Percentiles rank a stretch among this genome's conserved stretches.
Evolutionary conservation across 2,797 vertebrate species (phyloP).

Genomic region (Gambusia yucatana): DNA sequence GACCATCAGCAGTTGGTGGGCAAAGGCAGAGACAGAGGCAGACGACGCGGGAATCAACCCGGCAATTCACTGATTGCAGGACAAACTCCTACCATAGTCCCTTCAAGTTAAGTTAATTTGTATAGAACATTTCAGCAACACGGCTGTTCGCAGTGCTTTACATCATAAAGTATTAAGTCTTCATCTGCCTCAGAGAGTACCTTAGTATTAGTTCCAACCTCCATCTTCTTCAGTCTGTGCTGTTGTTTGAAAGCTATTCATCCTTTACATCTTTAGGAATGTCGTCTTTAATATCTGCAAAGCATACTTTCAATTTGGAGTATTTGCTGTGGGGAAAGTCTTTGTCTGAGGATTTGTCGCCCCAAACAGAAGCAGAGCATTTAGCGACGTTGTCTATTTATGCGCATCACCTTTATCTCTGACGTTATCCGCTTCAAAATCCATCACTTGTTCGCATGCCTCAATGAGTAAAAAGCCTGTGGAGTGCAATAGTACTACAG

Average conservation of each 20-base stretch:
- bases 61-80: no score
- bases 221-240: background rate
- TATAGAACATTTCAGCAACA: no score
- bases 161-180: background rate
- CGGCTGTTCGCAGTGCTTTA: no score
- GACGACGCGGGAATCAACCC: no score
- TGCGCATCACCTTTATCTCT: background rate
- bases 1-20: no score
- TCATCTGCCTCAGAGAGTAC: background rate
- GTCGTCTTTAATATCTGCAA: background rate
- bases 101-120: no score
- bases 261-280: background rate
- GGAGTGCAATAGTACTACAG: slow-evolving; percentile 27
- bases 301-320: background rate
- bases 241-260: background rate
- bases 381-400: background rate
- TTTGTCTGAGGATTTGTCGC: slow-evolving; percentile 2
- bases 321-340: background rate
- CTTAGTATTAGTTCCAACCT: background rate
- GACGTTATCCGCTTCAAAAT: slow-evolving; percentile 1
- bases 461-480: slow-evolving; percentile 13
- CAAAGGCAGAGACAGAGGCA: no score
- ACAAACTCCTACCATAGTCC: no score
- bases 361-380: background rate
- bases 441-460: background rate